Evolutionary conservation across 2,888 invertebrate genomes (phyloP), one percentile per base, ranked within the genome.

Genomic region (Chaitophorus viminalis): DNA sequence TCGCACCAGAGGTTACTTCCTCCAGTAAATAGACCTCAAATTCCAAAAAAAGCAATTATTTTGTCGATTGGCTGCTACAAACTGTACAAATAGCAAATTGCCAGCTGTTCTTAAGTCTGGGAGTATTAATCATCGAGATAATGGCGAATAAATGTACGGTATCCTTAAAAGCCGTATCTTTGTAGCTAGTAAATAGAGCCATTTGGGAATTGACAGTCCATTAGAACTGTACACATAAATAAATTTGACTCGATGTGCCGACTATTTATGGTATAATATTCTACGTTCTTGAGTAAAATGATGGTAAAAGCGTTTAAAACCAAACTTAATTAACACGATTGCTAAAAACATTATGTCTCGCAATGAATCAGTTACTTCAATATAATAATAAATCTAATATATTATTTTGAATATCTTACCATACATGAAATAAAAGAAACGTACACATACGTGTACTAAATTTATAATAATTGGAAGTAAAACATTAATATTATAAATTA

Each of bases 11-110:
- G 74, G 82, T 82, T 74, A 46, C 25, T 82, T 82, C 29, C 52
- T 33, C 33, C 33, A n/a, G 29, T 33, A 25, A 78, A 33, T 6
- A 60, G 21, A 65, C 60, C 11, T 31, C n/a, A 17, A 83, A 60
- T 36, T n/a, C 14, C 60, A 83, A 82, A 83, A 68, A 83, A 83
- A 54, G 29, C 60, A 83, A 83, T 83, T 83, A 84, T 76, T 76
- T 46, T 31, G 46, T 84, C 84, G 46, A 76, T 76, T 65, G 65
- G 39, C 65, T 33, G 65, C 29, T 39, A 76, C 75, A 65, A 76
- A 75, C 76, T 65, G 65, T 84, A 84, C 75, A 84, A 65, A 76
- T n/a, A 65, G 75, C 33, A 74, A 82, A 33, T 21, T 5, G 11
- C 33, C 36, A 39, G 54, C 6, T 46, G 54, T 29, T 46, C 76